These are phyloP conservation scores for Dermatemys mawii DNA, from an alignment of 2,113 vertebrate species.

Conservation along the genomic window DNA sequence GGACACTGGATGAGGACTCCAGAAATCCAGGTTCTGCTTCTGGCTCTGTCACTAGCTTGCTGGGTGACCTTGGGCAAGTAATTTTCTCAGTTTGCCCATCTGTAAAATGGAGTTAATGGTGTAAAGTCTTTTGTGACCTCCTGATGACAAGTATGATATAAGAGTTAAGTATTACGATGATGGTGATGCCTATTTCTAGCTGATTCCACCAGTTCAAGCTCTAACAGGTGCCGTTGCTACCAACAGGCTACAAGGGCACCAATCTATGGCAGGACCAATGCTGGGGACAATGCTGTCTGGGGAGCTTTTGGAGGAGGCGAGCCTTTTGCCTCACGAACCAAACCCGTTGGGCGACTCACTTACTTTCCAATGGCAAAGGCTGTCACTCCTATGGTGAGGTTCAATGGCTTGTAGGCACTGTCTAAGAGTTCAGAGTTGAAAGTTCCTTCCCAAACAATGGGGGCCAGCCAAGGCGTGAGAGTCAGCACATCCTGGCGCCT, in stretches of 20 bases:
- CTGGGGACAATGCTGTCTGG: background rate
- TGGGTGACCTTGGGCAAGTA: background rate
- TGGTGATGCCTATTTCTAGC: background rate
- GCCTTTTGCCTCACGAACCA: background rate
- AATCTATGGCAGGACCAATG: background rate
- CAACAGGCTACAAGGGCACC: background rate
- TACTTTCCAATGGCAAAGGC: constrained; percentile 80
- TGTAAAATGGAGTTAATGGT: background rate
- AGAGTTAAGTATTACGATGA: background rate
- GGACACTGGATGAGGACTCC: background rate
- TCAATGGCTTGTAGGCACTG: constrained; percentile 63
- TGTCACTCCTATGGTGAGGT: constrained; percentile 76
- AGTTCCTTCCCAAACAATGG: constrained; percentile 84
- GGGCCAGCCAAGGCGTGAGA: constrained; percentile 81
- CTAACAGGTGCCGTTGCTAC: background rate
- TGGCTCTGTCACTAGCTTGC: background rate
- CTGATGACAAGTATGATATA: background rate
- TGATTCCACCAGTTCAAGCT: background rate
- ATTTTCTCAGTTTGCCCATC: background rate
- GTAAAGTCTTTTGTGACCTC: background rate
- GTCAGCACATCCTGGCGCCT: constrained; percentile 71
- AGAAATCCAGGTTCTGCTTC: background rate
- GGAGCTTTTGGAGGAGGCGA: background rate
- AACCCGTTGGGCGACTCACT: background rate
- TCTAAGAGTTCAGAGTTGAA: constrained; percentile 67